phyloP scores from a whole-genome alignment of 1,140 invertebrate genomes.

The Globodera rostochiensis region DNA sequence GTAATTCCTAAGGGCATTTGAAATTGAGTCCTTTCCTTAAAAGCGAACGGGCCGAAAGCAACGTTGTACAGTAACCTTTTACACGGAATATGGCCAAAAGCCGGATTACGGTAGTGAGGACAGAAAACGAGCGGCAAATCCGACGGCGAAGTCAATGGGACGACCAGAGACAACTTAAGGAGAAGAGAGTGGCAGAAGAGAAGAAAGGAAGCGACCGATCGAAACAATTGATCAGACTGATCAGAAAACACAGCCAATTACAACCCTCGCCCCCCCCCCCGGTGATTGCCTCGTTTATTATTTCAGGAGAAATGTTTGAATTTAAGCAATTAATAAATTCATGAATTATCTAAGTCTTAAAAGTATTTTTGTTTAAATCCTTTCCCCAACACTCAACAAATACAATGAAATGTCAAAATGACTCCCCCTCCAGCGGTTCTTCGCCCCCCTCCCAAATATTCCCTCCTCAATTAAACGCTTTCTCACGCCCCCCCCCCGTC shows the following conservation, averaged over 20 bases:
- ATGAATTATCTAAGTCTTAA: not conserved
- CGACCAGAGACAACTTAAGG: not conserved
- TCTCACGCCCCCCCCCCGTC: not conserved
- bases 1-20: slow-evolving; percentile 28
- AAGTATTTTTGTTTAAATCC: not conserved
- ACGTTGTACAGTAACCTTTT: slow-evolving; percentile 50
- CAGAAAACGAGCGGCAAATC: slow-evolving; percentile 29
- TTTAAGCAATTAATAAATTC: too few relatives aligned
- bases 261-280: too few relatives aligned
- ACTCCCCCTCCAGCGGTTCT: not conserved
- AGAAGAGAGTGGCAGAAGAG: not conserved
- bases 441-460: not conserved
- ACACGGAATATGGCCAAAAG: slow-evolving; percentile 55
- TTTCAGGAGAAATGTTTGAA: too few relatives aligned
- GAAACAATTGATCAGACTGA: not conserved
- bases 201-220: not conserved
- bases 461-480: not conserved
- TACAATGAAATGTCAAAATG: not conserved
- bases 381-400: not conserved
- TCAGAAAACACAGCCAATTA: not conserved
- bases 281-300: not conserved
- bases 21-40: slow-evolving; percentile 38
- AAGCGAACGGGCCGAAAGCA: slow-evolving; percentile 44
- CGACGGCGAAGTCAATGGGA: not conserved
- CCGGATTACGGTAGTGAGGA: slow-evolving; percentile 48